Evolutionary conservation across 2,888 invertebrate genomes (phyloP), one percentile per base, ranked within the genome.

Genomic region (Cabera pusaria): DNA sequence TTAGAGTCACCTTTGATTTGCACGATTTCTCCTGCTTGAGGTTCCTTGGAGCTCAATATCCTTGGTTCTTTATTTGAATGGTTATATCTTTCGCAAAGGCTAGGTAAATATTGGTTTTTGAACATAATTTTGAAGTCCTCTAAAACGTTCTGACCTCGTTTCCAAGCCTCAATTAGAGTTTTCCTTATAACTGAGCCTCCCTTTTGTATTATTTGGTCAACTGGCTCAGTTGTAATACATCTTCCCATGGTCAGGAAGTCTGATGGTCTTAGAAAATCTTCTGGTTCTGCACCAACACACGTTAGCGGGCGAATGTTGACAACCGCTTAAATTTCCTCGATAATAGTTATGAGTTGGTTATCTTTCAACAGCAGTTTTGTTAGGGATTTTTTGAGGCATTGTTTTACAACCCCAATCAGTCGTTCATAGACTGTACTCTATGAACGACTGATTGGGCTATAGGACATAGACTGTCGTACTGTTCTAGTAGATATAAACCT

Each of bases 381-480:
- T 6, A 26, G 9, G 1, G 26, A 9, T 4, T 17, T 11, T 17
- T 26, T 26, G 3, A 26, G 4, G 8, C 26, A 26, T 6, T 17
- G 16, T 8, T 26, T 26, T 1, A 26, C 26, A 2, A 17, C 2
- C 3, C 26, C 26, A 3, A 26, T 17, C 2, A 26, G 3, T 3
- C 26, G 6, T 6, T 26, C 26, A 7, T 26, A 26, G 9, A 26
- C 16, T 6, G 17, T 54, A 0, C 52, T 54, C 11, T 20, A 18
- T 52, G 52, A 55, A 1, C 53, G 55, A 0, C 47, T 1, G 52
- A 25, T 8, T 49, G 31, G 0, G 47, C 35, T 2, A 55, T 54
- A 8, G n/a, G n/a, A 52, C 49, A 17, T 21, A 45, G 54, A 52
- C 52, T 5, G 14, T 6, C 0, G 55, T 44, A 1, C 25, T 19